Base-by-base conservation (phyloP, 1,140 invertebrate species). In the Aphaenogaster ashmeadi region DNA sequence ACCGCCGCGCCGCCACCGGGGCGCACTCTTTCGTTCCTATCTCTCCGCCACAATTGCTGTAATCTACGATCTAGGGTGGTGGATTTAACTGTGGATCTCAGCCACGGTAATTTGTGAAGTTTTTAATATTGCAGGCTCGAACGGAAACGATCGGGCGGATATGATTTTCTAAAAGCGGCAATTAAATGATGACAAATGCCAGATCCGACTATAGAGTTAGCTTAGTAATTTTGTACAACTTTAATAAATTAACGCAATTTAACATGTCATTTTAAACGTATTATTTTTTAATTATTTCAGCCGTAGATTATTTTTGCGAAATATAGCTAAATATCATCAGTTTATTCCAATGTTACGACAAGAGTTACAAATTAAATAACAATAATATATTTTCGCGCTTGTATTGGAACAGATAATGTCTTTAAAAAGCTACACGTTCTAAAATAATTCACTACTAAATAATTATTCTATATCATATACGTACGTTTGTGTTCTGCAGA, bases 1-100 rank as follows among this genome's bases (percentile, higher is more conserved):
- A 0, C 56, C 21, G n/a, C 64, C 33, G 0, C 33, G 0, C 56
- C 62, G 11, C 47, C 64, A 27, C 27, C 50, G 38, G 72, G 54
- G 67, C 87, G 47, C 74, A 56, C 72, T 88, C 58, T 66, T 69
- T 85, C 69, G 50, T 69, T 87, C 54, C 79, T 71, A 88, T 75
- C 87, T 90, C 67, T 78, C 87, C 72, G 79, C 83, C 83, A 77
- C 87, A 91, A 91, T 91, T 91, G 89, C 89, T 86, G 83, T 87
- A 89, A 91, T 91, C 90, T 91, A 87, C 83, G 79, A 83, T 90
- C 77, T 66, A 81, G 83, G 66, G 52, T 41, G 75, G 75, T 89
- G 85, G 85, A 91, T 91, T 91, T 91, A 91, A 91, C 85, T 88
- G 77, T 86, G 75, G 87, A 90, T 89, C 86, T 91, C 77, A 86